Base-by-base conservation (phyloP, 2,113 vertebrate genomes). In the Etheostoma spectabile region DNA sequence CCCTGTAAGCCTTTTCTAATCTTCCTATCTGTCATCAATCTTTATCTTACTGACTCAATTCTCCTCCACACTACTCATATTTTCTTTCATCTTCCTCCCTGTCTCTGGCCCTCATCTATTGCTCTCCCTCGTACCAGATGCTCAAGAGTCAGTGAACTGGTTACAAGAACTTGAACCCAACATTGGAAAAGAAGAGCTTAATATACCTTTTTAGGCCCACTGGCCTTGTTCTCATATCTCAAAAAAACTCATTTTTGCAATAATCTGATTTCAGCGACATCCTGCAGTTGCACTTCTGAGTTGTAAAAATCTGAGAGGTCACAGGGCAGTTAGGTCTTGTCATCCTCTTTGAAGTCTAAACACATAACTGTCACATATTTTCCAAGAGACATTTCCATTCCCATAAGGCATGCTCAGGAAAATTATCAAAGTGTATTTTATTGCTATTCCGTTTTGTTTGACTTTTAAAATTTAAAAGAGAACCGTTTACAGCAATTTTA, bases 1-100 rank as follows among this genome's bases (percentile, higher is more conserved):
- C 59, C 49, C 77, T 79, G 42, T 85, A 86, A 92, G 86, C 85
- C 83, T 85, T 91, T 89, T 90, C 88, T 89, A 85, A 90, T 93
- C 88, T 88, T 91, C 85, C 88, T 89, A 88, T 91, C 91, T 86
- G 89, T 93, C 88, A 93, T 93, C 91, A 88, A 93, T 93, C 92
- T 92, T 83, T 82, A 89, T 92, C 90, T 87, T 86, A 91, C 84
- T 49, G 87, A 91, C 91, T 92, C 86, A 84, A 87, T 91, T 88
- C 89, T 93, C 80, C 79, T 89, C 87, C 73, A 88, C 79, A 84
- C 86, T 64, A 82, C 85, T 93, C 88, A 89, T 91, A 90, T 91
- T 91, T 92, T 91, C 90, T 92, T 90, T 91, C 86, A 89, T 93
- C 90, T 92, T 76, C 74, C 78, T 80, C 82, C 82, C 82, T 76